Evolutionary conservation across 2,113 vertebrate species (phyloP).

Genomic region (Nothobranchius furzeri): DNA sequence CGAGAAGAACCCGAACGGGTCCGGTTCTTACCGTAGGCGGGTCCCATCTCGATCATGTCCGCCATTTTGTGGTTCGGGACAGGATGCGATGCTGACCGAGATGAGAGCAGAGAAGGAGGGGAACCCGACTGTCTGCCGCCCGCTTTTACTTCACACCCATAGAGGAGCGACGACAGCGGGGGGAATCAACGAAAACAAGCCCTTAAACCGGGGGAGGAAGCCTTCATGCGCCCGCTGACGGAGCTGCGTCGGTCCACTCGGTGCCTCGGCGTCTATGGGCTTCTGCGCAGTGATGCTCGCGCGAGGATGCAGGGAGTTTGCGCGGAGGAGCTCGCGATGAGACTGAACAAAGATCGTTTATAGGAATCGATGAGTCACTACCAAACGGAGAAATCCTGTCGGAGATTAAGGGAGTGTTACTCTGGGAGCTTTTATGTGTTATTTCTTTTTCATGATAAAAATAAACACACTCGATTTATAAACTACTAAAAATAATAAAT

Average conservation of each 20-base stretch:
- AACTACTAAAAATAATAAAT: no score
- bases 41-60: conserved; percentile 81
- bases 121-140: conserved; percentile 22
- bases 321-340: conserved; percentile 57
- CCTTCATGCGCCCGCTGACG: conserved; percentile 21
- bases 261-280: not conserved
- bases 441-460: no score
- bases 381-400: no score
- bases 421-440: not conserved
- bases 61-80: conserved; percentile 78
- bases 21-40: conserved; percentile 77
- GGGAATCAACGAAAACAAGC: conserved; percentile 3
- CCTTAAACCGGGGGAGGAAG: not conserved
- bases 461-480: no score
- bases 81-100: conserved; percentile 50
- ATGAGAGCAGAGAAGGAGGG: conserved; percentile 13
- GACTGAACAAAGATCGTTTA: conserved; percentile 32
- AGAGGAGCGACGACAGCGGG: not conserved
- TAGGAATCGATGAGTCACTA: not conserved
- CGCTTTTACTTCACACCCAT: conserved; percentile 50
- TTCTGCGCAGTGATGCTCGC: conserved; percentile 47
- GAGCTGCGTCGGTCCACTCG: not conserved
- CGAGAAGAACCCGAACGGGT: not conserved
- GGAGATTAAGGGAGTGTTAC: no score
- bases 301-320: conserved; percentile 63